Evolutionary conservation across 2,797 vertebrate genomes (phyloP), one percentile per base, ranked within the genome.

Genomic region (Staurois parvus): DNA sequence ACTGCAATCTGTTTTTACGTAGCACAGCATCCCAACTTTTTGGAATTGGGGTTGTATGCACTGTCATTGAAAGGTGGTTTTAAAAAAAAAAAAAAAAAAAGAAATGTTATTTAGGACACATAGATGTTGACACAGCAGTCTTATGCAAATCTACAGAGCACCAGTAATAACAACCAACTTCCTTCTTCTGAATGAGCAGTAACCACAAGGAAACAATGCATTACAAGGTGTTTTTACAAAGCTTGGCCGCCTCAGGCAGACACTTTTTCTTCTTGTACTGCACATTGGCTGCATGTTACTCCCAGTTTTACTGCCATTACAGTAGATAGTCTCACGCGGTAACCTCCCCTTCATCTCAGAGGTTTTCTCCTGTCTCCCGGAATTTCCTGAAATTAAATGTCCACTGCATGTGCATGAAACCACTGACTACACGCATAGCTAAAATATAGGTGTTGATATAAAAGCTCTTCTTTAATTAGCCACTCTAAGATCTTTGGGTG

Each of bases 181-280:
- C 29, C 37, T 17, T 67, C 37, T 68, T 68, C 26, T 68, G 28
- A 68, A 79, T 79, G 37, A 79, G 28, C 68, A 34, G 64, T 68
- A 79, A 79, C 77, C 40, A 15, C 40, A 68, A 48, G 42, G 40
- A 29, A 68, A 48, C 42, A 68, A 68, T 19, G 29, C 28, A 68
- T 69, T 48, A 68, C 5, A 68, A 48, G n/a, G 19, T 7, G 64
- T 68, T 64, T 69, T 48, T 5, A 48, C 26, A 48, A 48, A 68
- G 11, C 28, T 48, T 66, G 42, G 17, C 64, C 21, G 26, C 77
- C 64, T 68, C 64, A 30, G 42, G 77, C 62, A 45, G 37, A 45
- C 10, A 79, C 45, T 45, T 26, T 68, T 48, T 21, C 29, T n/a
- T 68, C 37, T 68, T 45, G 19, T 48, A 68, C 24, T 4, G 34